Percentiles rank a stretch among this genome's conserved stretches.
Evolutionary conservation across 2,113 vertebrate species (phyloP).

Genomic region (Chaenogobius annularis): DNA sequence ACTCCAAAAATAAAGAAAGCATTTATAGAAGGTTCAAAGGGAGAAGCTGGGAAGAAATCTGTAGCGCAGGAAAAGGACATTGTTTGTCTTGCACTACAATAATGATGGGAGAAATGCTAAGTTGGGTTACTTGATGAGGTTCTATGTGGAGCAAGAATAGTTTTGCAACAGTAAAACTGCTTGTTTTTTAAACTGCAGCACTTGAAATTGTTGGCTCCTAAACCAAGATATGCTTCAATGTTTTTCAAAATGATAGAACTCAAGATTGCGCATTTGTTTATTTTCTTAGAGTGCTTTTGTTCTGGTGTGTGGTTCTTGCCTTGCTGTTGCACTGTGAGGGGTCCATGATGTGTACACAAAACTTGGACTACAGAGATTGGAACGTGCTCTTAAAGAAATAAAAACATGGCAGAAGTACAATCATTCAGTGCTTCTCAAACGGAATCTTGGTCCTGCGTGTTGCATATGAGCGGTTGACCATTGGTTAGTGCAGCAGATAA

Average conservation of each 20-base stretch:
- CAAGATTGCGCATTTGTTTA: slow-evolving; percentile 34
- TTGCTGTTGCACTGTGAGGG: slow-evolving; percentile 41
- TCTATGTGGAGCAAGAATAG: background rate
- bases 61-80: slow-evolving; percentile 10
- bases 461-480: too few relatives aligned
- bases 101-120: slow-evolving; percentile 8
- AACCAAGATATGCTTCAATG: slow-evolving; percentile 10
- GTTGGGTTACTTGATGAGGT: background rate
- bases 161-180: background rate
- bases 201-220: slow-evolving; percentile 4
- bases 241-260: slow-evolving; percentile 29
- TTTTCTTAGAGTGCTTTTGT: slow-evolving; percentile 9
- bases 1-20: slow-evolving; percentile 51
- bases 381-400: slow-evolving; percentile 53
- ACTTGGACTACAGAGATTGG: slow-evolving; percentile 34
- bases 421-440: too few relatives aligned
- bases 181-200: background rate
- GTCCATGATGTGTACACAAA: slow-evolving; percentile 40
- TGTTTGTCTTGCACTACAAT: background rate
- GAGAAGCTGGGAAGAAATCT: slow-evolving; percentile 6
- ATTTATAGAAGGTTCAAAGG: slow-evolving; percentile 46
- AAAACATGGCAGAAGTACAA: slow-evolving; percentile 12
- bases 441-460: too few relatives aligned
- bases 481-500: too few relatives aligned
- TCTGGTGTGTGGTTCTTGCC: slow-evolving; percentile 36